Base-by-base conservation (phyloP, 35 echinoderm and acorn worm genomes). In the Patiria miniata region DNA sequence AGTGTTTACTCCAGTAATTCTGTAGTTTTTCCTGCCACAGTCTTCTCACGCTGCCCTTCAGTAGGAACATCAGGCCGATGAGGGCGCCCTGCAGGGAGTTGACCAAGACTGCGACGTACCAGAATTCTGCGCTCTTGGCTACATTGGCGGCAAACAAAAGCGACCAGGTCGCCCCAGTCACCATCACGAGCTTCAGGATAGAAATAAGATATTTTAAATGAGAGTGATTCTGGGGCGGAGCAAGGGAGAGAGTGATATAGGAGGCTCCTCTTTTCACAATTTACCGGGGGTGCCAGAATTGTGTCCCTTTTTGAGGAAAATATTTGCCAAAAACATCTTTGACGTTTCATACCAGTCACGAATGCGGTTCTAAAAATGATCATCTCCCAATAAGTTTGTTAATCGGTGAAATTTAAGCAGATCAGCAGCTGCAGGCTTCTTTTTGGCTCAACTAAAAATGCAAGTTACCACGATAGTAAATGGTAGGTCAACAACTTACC, bases 1-100 rank as follows among this genome's bases (percentile, higher is more conserved):
- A 47, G 12, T 47, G 42, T 12, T 47, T 47, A 47, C 42, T 47
- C 42, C 42, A 47, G 42, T 47, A 47, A 47, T 47, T 47, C 42
- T 47, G 42, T 9, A 36, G 34, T 34, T 73, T 73, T 5, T 9
- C 3, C 26, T 16, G 23, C 65, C 65, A 73, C 26, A 73, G 8
- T 23, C 19, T 5, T 23, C 14, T 69, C 22, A 69, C 21, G 8
- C 23, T 69, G 8, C 28, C 33, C 61, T 69, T 69, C 17, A 69
- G 61, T 29, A 69, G 10, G 61, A 69, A 69, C 61, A 69, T 23
- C 61, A 69, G 22, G n/a, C 65, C 65, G 29, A 73, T 30, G 65
- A 73, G 65, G 65, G 65, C 65, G 65, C 65, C 65, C 26, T 73
- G 65, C 34, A 73, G 65, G 26, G 65, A 22, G 34, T 73, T 73